phyloP scores from a whole-genome alignment of 2,113 vertebrate genomes.

The Oplegnathus fasciatus region DNA sequence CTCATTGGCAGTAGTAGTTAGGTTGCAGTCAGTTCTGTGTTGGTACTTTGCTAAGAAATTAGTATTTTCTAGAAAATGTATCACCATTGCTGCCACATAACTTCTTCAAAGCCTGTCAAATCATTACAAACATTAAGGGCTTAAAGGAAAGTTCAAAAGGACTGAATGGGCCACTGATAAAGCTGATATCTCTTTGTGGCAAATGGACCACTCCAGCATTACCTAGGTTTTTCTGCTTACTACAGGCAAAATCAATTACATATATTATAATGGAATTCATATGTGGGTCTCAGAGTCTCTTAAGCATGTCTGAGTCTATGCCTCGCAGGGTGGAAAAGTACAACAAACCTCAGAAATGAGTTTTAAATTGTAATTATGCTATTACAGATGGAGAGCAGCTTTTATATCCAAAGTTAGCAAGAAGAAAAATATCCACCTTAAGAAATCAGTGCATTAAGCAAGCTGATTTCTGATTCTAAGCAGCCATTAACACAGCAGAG shows the following conservation, averaged over 20 bases:
- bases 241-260: constrained; percentile 43
- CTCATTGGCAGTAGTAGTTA: not conserved
- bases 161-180: constrained; percentile 24
- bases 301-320: constrained; percentile 17
- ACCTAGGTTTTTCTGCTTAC: constrained; percentile 39
- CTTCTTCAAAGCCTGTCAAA: constrained; percentile 14
- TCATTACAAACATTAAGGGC: constrained; percentile 20
- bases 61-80: constrained; percentile 4
- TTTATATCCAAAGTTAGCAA: constrained; percentile 23
- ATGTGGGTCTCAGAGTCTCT: constrained; percentile 35
- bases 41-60: not conserved
- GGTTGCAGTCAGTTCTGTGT: not conserved
- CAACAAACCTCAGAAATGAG: constrained; percentile 37
- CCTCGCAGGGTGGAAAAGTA: constrained; percentile 18
- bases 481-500: constrained; percentile 8
- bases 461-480: not conserved
- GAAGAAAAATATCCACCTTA: not conserved
- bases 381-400: constrained; percentile 30
- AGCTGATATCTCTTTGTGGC: constrained; percentile 24
- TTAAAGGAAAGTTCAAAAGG: constrained; percentile 22
- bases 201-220: constrained; percentile 35
- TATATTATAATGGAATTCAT: constrained; percentile 46
- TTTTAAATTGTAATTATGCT: constrained; percentile 43
- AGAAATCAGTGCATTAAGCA: not conserved
- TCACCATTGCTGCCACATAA: constrained; percentile 4